phyloP scores from a whole-genome alignment of 2,113 vertebrate genomes.

The Periophthalmus modestus region DNA sequence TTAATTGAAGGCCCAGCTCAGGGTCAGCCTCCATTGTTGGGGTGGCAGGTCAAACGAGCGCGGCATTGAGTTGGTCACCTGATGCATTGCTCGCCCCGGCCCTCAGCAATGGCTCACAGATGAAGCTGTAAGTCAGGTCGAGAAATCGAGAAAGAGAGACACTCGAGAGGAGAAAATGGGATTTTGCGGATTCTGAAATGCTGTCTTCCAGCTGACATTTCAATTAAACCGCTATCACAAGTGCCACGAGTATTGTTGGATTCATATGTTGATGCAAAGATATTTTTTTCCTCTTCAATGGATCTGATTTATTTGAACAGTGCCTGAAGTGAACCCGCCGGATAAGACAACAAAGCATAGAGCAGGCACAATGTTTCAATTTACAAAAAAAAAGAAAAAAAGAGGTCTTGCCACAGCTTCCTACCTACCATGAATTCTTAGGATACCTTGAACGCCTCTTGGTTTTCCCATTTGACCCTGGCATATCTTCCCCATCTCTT shows the following conservation, averaged over 20 bases:
- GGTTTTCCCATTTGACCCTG: constrained; percentile 36
- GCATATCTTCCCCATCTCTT: constrained; percentile 57
- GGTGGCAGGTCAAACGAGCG: constrained; percentile 69
- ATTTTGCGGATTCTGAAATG: constrained; percentile 37
- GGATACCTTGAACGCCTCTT: constrained; percentile 40
- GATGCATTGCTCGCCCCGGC: constrained; percentile 49
- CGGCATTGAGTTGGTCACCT: constrained; percentile 56
- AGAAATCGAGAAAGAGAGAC: constrained; percentile 24
- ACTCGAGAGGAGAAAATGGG: constrained; percentile 30
- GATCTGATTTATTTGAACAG: constrained; percentile 50
- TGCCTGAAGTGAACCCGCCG: constrained; percentile 25
- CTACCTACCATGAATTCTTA: constrained; percentile 6
- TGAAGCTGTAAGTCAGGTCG: constrained; percentile 60
- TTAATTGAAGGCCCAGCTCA: constrained; percentile 67
- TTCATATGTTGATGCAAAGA: constrained; percentile 45
- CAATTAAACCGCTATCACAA: constrained; percentile 68
- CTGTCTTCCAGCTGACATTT: constrained; percentile 63
- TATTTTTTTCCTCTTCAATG: constrained; percentile 35
- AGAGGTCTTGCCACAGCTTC: constrained; percentile 4
- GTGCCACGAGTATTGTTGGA: constrained; percentile 59
- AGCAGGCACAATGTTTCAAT: constrained; percentile 17
- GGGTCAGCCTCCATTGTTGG: constrained; percentile 64
- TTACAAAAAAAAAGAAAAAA: constrained; percentile 14
- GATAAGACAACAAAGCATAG: constrained; percentile 19
- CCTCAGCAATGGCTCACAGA: constrained; percentile 44